Evolutionary conservation across 2,888 invertebrate genomes (phyloP).

Genomic region (Neoaliturus tenellus): DNA sequence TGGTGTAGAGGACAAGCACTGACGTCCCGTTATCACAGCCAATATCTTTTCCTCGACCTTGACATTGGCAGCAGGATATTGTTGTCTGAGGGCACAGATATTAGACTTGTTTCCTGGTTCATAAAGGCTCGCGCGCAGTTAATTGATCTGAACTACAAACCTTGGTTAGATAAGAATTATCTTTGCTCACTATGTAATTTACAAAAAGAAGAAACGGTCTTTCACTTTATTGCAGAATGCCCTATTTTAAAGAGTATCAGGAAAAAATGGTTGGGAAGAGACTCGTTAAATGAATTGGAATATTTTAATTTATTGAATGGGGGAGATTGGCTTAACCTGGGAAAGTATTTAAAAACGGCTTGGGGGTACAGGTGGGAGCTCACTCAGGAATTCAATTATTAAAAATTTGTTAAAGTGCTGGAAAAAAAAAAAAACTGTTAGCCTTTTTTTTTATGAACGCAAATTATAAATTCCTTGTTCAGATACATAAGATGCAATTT

Average conservation of each 20-base stretch:
- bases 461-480: too few relatives aligned
- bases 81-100: background rate
- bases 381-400: too few relatives aligned
- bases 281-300: background rate
- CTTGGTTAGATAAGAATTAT: conserved; percentile 27
- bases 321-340: too few relatives aligned
- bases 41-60: background rate
- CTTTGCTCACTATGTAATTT: conserved; percentile 32
- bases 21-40: background rate
- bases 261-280: too few relatives aligned
- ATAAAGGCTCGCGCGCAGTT: conserved; percentile 18
- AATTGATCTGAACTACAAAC: conserved; percentile 15
- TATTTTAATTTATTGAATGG: too few relatives aligned
- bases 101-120: background rate
- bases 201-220: conserved; percentile 9
- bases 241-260: background rate
- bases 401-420: too few relatives aligned
- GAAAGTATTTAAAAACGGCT: too few relatives aligned
- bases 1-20: background rate
- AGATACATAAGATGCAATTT: too few relatives aligned
- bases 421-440: too few relatives aligned
- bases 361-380: too few relatives aligned
- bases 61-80: background rate
- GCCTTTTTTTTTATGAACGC: too few relatives aligned
- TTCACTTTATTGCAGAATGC: conserved; percentile 28